Base-by-base conservation (phyloP, 2,113 vertebrate species). In the Menidia beryllina region DNA sequence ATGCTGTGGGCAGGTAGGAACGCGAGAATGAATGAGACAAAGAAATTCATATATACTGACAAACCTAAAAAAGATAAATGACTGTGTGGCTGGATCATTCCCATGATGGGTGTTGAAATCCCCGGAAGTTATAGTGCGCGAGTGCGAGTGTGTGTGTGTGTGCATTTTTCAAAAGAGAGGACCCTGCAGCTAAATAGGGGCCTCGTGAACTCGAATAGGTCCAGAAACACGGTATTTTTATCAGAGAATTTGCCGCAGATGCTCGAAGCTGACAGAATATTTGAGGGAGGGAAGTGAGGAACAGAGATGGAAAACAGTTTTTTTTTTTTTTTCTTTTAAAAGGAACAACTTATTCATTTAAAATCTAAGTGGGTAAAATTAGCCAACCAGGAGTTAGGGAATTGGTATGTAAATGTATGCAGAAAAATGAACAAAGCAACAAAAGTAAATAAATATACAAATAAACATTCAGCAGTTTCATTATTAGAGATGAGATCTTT, bases 201-300 rank as follows among this genome's bases (percentile, higher is more conserved):
- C 63, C 88, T 86, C 89, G 82, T 89, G 87, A 85, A 84, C 86
- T 70, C 89, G 71, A 91, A 89, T 82, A 82, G 76, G 73, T 72
- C 77, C 83, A 65, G 76, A 85, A 88, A 88, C 83, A 75, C 79
- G 70, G 75, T 89, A 85, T 82, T 88, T 85, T 90, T 8, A 92
- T 90, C 87, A 75, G 84, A 75, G 85, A 88, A 90, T 88, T 87
- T 86, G 88, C 65, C 73, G 67, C 74, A 81, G 85, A 90, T 92
- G 87, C 88, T 90, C 79, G 53, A 86, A 83, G 77, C 71, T 85
- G 82, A 86, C 83, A 76, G 66, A 79, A 87, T 85, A 80, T 74
- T 69, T 86, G 74, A 73, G 15, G 20, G 58, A 34, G 23, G 26
- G 64, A 79, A 55, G 54, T 59, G 49, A 72, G 50, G 68, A 62